Conservation (phyloP, 1,140 invertebrate species). For the Liolophura sinensis region DNA sequence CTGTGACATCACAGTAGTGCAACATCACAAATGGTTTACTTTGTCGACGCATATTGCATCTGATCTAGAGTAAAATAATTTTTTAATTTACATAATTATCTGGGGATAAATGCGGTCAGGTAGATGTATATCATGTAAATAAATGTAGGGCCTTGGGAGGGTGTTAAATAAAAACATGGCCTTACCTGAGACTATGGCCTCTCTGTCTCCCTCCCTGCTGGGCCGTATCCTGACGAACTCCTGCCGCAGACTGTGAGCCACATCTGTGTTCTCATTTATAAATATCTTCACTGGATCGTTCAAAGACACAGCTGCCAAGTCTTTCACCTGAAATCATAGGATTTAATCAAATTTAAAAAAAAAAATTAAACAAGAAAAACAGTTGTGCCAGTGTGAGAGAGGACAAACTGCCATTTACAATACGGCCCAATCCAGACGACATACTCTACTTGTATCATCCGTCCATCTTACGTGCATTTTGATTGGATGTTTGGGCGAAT, state of each 20-base stretch:
- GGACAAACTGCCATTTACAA: neutral
- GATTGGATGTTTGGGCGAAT: too few species aligned
- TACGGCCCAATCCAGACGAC: neutral
- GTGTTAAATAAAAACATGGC: constrained; percentile 5
- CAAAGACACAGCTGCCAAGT: constrained; percentile 88
- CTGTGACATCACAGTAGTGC: too few species aligned
- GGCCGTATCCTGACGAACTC: constrained; percentile 91
- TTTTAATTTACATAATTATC: too few species aligned
- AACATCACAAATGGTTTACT: too few species aligned
- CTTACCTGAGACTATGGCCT: constrained; percentile 79
- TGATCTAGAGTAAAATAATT: too few species aligned
- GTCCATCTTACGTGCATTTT: too few species aligned
- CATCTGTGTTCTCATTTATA: constrained; percentile 93
- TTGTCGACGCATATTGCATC: too few species aligned
- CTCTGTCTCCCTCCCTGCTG: constrained; percentile 83
- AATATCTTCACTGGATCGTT: constrained; percentile 87
- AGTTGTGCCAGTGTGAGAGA: neutral
- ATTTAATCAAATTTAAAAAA: too few species aligned
- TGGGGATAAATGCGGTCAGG: too few species aligned
- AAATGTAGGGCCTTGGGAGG: too few species aligned
- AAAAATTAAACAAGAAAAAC: neutral
- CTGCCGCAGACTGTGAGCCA: constrained; percentile 92
- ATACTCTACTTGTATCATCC: neutral
- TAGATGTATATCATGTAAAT: too few species aligned
- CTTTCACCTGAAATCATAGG: constrained; percentile 70